Evolutionary conservation across 30 jellyfish, hydroid and myxozoan genomes (phyloP).

Genomic region (Aurelia sp.): DNA sequence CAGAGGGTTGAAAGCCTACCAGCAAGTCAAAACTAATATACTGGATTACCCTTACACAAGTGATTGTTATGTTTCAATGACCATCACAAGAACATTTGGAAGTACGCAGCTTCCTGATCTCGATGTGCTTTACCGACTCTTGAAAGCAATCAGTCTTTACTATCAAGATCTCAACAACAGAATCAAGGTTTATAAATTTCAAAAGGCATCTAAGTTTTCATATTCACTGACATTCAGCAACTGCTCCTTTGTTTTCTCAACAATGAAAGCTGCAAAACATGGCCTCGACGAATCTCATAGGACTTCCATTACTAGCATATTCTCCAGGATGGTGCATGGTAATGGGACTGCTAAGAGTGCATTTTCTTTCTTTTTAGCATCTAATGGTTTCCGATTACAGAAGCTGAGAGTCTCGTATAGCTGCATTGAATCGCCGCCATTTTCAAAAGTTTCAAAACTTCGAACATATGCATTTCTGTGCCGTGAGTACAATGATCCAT

Average conservation of each 20-base stretch:
- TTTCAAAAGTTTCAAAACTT: conserved; percentile 5
- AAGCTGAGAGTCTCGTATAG: conserved; percentile 60
- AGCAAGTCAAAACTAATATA: conserved; percentile 45
- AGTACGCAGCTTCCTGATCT: conserved; percentile 19
- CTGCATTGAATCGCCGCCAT: conserved; percentile 94
- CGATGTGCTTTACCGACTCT: conserved; percentile 73
- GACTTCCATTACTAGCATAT: conserved; percentile 58
- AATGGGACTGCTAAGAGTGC: conserved; percentile 42
- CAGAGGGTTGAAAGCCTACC: conserved; percentile 44
- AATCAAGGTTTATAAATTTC: conserved; percentile 72
- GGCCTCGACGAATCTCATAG: conserved; percentile 83
- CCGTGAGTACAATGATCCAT: conserved; percentile 34
- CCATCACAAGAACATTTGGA: conserved; percentile 49
- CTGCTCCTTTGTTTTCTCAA: conserved; percentile 76
- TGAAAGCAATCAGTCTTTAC: conserved; percentile 44
- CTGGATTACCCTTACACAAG: conserved; percentile 73
- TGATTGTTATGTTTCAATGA: conserved; percentile 70
- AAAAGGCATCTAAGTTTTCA: conserved; percentile 6
- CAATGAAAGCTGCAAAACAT: conserved; percentile 64
- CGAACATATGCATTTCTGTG: conserved; percentile 78
- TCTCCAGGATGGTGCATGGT: conserved; percentile 50
- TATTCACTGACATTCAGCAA: conserved; percentile 76
- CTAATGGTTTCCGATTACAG: conserved; percentile 51
- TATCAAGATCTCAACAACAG: conserved; percentile 39
- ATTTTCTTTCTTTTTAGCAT: conserved; percentile 36